Evolutionary conservation across 2,888 invertebrate species (phyloP), one percentile per base, ranked within the genome.

Genomic region (Amblyteles armatorius): DNA sequence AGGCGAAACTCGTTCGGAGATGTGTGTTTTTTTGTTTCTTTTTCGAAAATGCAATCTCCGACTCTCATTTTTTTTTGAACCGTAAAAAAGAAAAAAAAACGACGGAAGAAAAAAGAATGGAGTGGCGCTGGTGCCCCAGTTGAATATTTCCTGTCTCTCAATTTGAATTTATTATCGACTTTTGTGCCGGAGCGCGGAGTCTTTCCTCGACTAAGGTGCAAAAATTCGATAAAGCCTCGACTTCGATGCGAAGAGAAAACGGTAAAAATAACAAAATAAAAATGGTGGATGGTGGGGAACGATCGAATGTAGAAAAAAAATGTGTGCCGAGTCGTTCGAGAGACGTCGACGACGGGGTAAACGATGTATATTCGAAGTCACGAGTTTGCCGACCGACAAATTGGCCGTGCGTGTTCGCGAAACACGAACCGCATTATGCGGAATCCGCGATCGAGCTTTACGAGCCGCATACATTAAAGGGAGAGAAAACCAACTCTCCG

Each of bases 321-420:
- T 84, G 72, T 82, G 48, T 55, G 84, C 44, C 72, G 55, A 65
- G 77, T 55, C 33, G 29, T 60, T 63, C 50, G 67, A 67, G 69
- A 69, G 78, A 33, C 78, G 40, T 67, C 74, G 82, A 74, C n/a
- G 19, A 52, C 78, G 55, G 33, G 76, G 72, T 60, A 44, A 74
- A 69, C 83, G 72, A 60, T 50, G 77, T 78, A 71, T 83, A 79
- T 84, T 86, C 81, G 87, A 82, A 90, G 91, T 90, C 89, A 88
- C 90, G 89, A 89, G 90, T 89, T 86, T 83, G 80, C 85, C 82
- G 72, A 84, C 79, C 89, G 91, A 91, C 91, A 91, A 92, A 92
- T 92, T 91, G 91, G 88, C 88, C 88, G 90, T 90, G 90, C 91
- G 91, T 91, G 91, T 90, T 90, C 88, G 86, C 89, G 90, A 88